Conservation (phyloP, 2,113 vertebrate genomes). For the Rattus rattus region DNA sequence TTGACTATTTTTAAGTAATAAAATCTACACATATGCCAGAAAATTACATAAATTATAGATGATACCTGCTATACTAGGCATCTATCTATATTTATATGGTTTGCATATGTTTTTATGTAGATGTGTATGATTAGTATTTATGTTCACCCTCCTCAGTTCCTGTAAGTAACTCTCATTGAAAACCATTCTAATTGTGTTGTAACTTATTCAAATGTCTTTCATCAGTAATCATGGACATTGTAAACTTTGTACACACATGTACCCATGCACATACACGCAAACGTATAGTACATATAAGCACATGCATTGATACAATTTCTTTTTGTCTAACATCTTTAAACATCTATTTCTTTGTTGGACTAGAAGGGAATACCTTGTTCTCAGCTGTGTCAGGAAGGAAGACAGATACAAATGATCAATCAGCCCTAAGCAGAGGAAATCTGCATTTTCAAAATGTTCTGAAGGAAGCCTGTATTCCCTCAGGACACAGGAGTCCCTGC, state of each 20-base stretch:
- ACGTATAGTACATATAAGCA: neutral
- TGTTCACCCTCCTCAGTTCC: neutral
- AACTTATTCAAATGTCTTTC: conserved; percentile 2
- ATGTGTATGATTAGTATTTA: neutral
- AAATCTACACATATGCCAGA: neutral
- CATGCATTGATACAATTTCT: neutral
- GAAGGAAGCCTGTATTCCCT: conserved; percentile 64
- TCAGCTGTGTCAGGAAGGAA: neutral
- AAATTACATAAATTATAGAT: neutral
- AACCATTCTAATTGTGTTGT: neutral
- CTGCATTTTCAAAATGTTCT: conserved; percentile 72
- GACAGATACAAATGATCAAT: conserved; percentile 65
- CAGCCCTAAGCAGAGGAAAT: conserved; percentile 43
- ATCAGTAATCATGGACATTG: neutral
- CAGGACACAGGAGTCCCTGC: conserved; percentile 51
- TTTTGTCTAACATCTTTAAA: conserved; percentile 38
- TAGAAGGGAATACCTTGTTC: conserved; percentile 38
- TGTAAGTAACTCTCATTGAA: neutral
- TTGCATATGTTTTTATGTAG: neutral
- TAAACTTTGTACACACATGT: neutral
- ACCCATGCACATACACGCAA: neutral
- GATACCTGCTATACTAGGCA: neutral
- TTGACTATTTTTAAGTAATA: neutral
- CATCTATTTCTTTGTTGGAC: conserved; percentile 31
- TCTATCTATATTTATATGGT: neutral